Evolutionary conservation across 2,113 vertebrate species (phyloP), one percentile per base, ranked within the genome.

Genomic region (Tretioscincus oriximinensis): DNA sequence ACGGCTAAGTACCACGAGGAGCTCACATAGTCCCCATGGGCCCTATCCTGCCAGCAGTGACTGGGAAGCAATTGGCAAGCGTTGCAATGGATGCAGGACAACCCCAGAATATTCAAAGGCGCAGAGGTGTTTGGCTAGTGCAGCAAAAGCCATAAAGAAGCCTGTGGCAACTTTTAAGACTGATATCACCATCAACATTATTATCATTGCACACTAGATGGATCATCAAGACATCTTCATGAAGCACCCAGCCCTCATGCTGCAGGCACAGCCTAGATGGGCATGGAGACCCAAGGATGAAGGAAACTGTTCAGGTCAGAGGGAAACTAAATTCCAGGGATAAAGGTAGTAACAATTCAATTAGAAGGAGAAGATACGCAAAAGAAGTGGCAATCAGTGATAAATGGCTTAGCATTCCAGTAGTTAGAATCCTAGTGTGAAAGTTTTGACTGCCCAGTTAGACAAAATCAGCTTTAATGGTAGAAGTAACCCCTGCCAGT

Each of bases 401-500:
- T 29, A 66, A 29, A 66, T 5, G 65, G 18, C 8, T 29, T 29
- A 66, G 28, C 1, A 24, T 47, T 68, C 47, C 31, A 7, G 16
- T 47, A 16, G 9, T 75, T 41, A 61, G 20, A 65, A 60, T 66
- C 2, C 28, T 29, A 66, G 14, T 87, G 84, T 83, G 86, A 87
- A 90, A 84, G 73, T 82, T 87, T 63, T 91, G 54, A 81, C 84
- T 88, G 80, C 86, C 89, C 83, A 86, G 87, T 93, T 18, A 58
- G 16, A 58, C 35, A 18, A 90, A 87, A 89, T 85, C 20, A 86
- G 84, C 29, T 83, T 88, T 90, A 90, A 89, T 88, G 87, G 86
- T 91, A 84, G 80, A 78, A 86, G 87, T 90, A 92, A 87, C 78
- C 84, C 81, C 85, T 90, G 91, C 78, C 47, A 93, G 28, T 75